phyloP scores from a whole-genome alignment of 2,797 vertebrate species.

The Falco rusticolus region DNA sequence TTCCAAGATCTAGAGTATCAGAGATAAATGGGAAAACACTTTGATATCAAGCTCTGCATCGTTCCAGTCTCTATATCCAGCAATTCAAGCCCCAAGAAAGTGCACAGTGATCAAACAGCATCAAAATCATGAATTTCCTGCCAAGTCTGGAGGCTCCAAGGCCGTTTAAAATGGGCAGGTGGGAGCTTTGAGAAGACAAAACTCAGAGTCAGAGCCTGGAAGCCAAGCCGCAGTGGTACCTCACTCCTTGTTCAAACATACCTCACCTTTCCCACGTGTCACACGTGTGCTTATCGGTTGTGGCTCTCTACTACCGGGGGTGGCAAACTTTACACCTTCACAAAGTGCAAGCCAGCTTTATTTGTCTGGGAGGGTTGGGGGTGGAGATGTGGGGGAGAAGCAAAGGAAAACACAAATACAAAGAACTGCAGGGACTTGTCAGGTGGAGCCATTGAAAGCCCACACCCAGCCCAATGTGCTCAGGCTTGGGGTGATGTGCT shows the following conservation, averaged over 20 bases:
- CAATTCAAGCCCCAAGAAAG: constrained; percentile 16
- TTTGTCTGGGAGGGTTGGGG: background rate
- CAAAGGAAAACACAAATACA: background rate
- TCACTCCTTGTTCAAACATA: background rate
- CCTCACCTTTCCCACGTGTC: background rate
- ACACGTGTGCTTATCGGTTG: background rate
- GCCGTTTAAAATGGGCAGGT: background rate
- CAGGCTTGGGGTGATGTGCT: background rate
- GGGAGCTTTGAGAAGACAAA: constrained; percentile 34
- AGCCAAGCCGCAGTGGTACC: background rate
- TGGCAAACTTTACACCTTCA: background rate
- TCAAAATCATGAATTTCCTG: constrained; percentile 24
- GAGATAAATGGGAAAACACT: background rate
- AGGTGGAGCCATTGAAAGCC: background rate
- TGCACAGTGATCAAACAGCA: constrained; percentile 48
- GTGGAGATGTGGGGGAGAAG: background rate
- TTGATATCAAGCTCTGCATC: constrained; percentile 1
- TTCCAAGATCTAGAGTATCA: background rate
- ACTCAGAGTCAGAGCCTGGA: constrained; percentile 9
- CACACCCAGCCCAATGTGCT: background rate
- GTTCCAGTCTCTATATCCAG: background rate
- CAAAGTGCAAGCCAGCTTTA: background rate
- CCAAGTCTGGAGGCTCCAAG: background rate
- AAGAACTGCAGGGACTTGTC: background rate
- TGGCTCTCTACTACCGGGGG: background rate